Evolutionary conservation across 2,797 vertebrate genomes (phyloP).

Genomic region (Rachycentron canadum): DNA sequence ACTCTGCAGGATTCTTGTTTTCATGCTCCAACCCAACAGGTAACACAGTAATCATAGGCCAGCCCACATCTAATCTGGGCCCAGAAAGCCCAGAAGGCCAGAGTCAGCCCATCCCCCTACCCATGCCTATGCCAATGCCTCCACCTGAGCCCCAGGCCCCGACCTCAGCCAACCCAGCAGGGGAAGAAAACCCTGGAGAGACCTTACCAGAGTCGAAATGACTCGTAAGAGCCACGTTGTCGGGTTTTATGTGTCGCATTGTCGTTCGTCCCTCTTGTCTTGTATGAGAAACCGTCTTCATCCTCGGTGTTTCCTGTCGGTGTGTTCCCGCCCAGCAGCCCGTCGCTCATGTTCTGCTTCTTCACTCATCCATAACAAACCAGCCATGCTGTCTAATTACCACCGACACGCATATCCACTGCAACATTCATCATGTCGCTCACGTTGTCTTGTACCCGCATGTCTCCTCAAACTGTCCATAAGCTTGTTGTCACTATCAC

Average conservation of each 20-base stretch:
- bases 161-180: conserved; percentile 38
- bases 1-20: conserved; percentile 43
- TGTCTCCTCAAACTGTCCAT: conserved; percentile 28
- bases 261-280: conserved; percentile 2
- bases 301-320: conserved; percentile 19
- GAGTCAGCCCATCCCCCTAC: conserved; percentile 70
- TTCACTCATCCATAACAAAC: conserved; percentile 28
- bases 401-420: neutral
- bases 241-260: neutral
- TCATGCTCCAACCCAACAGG: conserved; percentile 79
- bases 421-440: neutral
- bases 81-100: conserved; percentile 69
- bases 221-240: conserved; percentile 82
- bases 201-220: conserved; percentile 83
- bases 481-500: neutral
- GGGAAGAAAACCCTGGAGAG: conserved; percentile 78
- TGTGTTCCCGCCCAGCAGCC: conserved; percentile 8
- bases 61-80: conserved; percentile 80
- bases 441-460: conserved; percentile 20
- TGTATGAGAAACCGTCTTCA: neutral
- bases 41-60: conserved; percentile 83
- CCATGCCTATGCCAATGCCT: conserved; percentile 65
- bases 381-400: neutral
- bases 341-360: conserved; percentile 22
- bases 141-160: conserved; percentile 57